Evolutionary conservation across 1,140 invertebrate genomes (phyloP), one percentile per base, ranked within the genome.

Genomic region (Berghia stephanieae): DNA sequence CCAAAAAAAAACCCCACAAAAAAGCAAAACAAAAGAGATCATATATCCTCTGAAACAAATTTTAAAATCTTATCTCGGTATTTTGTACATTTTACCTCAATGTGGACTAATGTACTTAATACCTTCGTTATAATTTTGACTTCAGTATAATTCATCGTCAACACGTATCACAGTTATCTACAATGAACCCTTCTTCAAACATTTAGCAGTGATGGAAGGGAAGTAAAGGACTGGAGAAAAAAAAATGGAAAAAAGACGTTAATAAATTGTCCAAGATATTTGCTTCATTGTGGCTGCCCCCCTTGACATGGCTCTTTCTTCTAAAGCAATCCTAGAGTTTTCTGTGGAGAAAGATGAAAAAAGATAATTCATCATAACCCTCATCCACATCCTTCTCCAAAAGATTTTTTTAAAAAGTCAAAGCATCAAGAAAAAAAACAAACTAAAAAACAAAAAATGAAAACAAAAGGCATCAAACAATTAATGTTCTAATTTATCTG

Each of bases 241-340:
- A n/a, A n/a, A n/a, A n/a, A n/a, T n/a, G n/a, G 55, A 24, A 31
- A 24, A 10, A 10, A 21, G 24, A 27, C 57, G 31, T 75, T 27
- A 75, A 27, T 75, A 75, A 21, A 75, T 75, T 24, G 72, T 75
- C 72, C 72, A 75, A 3, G 72, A 75, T 1, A 75, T 42, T 40
- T 75, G 72, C 27, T 75, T 75, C 72, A 75, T 75, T n/a, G 31
- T 60, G 34, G 38, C 55, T 1, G 52, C 55, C 5, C 44, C 71
- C 18, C 34, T 43, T 5, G 55, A 49, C 21, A 60, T 16, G 21
- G 63, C 4, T 44, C 63, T 75, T n/a, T 63, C 72, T 42, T 75
- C 72, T 21, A 75, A 34, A 24, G 72, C 52, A n/a, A 75, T 21
- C 40, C 72, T 75, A n/a, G 72, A 8, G 36, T 75, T 75, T 34